These are phyloP conservation scores for Aleiodes testaceus DNA, from an alignment of 2,888 invertebrate species.

Conservation along the genomic window DNA sequence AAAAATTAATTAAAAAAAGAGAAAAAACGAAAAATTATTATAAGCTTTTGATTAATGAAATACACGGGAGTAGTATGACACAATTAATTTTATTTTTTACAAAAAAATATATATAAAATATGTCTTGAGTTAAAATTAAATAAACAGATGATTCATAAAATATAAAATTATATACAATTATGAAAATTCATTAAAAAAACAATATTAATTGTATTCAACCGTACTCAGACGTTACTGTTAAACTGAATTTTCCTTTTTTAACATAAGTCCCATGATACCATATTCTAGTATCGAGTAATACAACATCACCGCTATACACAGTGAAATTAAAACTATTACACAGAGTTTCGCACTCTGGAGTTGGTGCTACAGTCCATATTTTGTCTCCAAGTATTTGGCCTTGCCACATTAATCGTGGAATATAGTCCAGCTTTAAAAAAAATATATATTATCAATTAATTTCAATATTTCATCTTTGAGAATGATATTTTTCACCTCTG, in stretches of 20 bases:
- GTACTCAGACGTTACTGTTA: slow-evolving; percentile 94
- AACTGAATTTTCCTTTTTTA: slow-evolving; percentile 85
- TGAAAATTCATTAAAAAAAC: background rate
- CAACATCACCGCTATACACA: slow-evolving; percentile 91
- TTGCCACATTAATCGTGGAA: slow-evolving; percentile 94
- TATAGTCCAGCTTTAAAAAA: slow-evolving; percentile 85
- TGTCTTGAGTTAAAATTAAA: slow-evolving; percentile 1
- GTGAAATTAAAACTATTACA: slow-evolving; percentile 84
- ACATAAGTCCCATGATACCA: slow-evolving; percentile 94
- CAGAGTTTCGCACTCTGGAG: slow-evolving; percentile 88
- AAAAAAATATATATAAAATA: slow-evolving; percentile 2
- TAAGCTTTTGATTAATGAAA: background rate
- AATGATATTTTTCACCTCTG: background rate
- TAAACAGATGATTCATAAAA: background rate
- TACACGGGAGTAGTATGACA: slow-evolving; percentile 21
- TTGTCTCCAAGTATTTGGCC: slow-evolving; percentile 91
- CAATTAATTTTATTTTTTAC: slow-evolving; percentile 20
- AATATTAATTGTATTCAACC: slow-evolving; percentile 74
- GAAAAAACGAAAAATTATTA: too few relatives aligned
- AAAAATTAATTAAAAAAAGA: background rate
- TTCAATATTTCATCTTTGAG: background rate
- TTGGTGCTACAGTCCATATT: slow-evolving; percentile 88
- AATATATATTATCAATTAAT: background rate
- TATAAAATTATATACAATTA: slow-evolving; percentile 17
- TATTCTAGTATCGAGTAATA: slow-evolving; percentile 89